Evolutionary conservation across 1,140 invertebrate species (phyloP), one percentile per base, ranked within the genome.

Genomic region (Thaumatotibia leucotreta): DNA sequence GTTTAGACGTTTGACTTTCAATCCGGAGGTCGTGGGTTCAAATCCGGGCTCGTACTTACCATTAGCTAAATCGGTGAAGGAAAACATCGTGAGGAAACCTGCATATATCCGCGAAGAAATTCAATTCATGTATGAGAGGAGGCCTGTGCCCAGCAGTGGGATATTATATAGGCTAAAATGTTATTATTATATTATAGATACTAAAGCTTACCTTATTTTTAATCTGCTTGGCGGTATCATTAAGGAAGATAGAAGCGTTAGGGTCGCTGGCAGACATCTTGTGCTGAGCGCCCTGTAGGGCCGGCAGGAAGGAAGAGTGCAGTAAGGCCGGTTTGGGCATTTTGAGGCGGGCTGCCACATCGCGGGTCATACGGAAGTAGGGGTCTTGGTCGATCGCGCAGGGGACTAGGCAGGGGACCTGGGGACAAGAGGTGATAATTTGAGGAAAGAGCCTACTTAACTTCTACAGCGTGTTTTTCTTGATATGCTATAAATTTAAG

Each of bases 331-430:
- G 99, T 86, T 99, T 99, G 0, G 94, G 94, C 81, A 93, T 95
- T 20, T 96, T 96, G 10, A 99, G 91, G 65, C 94, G 94, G 0
- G 98, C 98, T 0, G 98, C 97, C 17, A 99, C 97, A 91, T 99
- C 99, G 67, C 99, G 93, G 0, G 98, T 98, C 98, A 99, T 99
- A 65, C 99, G 93, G 89, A 99, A 99, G 89, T 99, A 99, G 0
- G 99, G 99, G 92, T 99, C 99, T 93, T 99, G 99, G 93, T 99
- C 99, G 79, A 99, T 99, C 27, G 98, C 99, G 92, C 98, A 99
- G 0, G 99, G 99, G 72, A 99, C 99, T 0, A 99, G 92, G 82
- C 98, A 99, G 4, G 96, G 96, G 0, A 93, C 49, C 89, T 92
- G 71, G 1, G 76, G 68, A 58, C 10, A 39, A 14, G 35, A n/a